Conservation (phyloP, 37 sponge, comb jelly and placozoan species). For the Petrosia ficiformis region DNA sequence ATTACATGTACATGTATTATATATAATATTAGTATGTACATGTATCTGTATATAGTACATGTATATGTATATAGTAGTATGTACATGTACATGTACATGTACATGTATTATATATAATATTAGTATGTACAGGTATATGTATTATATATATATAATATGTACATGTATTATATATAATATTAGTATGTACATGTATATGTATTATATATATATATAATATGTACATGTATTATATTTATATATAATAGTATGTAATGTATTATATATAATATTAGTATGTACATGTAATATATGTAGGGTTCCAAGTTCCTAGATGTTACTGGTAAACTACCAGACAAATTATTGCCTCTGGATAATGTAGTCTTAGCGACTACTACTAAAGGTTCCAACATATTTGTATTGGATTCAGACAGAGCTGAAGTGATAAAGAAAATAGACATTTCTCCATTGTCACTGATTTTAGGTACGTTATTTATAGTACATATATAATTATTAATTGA, state of each 20-base stretch:
- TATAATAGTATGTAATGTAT: too few relatives aligned
- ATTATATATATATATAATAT: too few relatives aligned
- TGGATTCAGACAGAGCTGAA: conserved; percentile 20
- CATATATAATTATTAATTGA: too few relatives aligned
- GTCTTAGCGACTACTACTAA: conserved; percentile 15
- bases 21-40: too few relatives aligned
- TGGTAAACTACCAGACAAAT: conserved; percentile 3
- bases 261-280: too few relatives aligned
- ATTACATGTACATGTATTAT: too few relatives aligned
- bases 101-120: not conserved
- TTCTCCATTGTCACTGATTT: not conserved
- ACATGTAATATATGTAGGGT: too few relatives aligned
- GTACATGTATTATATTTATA: too few relatives aligned
- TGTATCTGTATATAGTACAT: conserved; percentile 9
- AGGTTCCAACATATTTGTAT: conserved; percentile 22
- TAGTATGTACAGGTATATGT: too few relatives aligned
- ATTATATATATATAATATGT: too few relatives aligned
- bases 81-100: conserved; percentile 16
- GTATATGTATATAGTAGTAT: not conserved
- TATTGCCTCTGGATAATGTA: conserved; percentile 22
- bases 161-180: too few relatives aligned
- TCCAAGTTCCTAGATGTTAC: conserved; percentile 12
- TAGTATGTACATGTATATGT: too few relatives aligned
- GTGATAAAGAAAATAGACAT: conserved; percentile 30
- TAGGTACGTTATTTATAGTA: conserved; percentile 20